These are phyloP conservation scores for Amphiprion percula DNA, from an alignment of 2,113 vertebrate genomes.

Conservation along the genomic window DNA sequence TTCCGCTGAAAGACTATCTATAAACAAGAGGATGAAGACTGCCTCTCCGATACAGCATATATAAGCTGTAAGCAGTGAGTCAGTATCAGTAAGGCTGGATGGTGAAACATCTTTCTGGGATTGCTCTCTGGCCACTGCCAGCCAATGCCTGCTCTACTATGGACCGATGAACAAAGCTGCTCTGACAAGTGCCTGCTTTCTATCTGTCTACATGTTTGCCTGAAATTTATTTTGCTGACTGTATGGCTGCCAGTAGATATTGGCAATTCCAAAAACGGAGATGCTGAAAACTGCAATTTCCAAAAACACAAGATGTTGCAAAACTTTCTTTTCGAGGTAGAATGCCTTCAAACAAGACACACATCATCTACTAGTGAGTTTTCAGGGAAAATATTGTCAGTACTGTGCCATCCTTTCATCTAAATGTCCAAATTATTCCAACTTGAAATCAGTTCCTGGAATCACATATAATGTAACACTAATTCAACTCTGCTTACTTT, in stretches of 20 bases:
- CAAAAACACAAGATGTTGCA: background rate
- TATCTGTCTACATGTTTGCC: conserved; percentile 15
- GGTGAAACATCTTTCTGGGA: conserved; percentile 32
- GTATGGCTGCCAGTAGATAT: background rate
- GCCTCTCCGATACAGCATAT: background rate
- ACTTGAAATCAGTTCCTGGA: conserved; percentile 12
- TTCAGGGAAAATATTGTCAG: background rate
- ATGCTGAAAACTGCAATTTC: background rate
- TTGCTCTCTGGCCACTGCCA: conserved; percentile 31
- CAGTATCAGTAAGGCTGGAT: conserved; percentile 15
- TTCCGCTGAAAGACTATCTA: background rate
- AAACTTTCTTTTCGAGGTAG: background rate
- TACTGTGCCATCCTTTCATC: background rate
- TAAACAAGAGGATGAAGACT: background rate
- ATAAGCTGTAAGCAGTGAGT: conserved; percentile 8
- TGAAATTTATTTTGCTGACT: background rate
- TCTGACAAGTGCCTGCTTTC: conserved; percentile 29
- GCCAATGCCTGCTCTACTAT: conserved; percentile 27
- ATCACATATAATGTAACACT: background rate
- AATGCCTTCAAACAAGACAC: background rate
- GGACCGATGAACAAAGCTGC: conserved; percentile 46
- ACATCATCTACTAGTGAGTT: background rate
- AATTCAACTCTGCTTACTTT: no score
- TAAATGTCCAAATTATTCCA: conserved; percentile 2
- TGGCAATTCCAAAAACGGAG: background rate